A percentile compares a stretch with the other conserved stretches of the same genome.
Conservation (phyloP, 2,888 invertebrate genomes). For the Andrena hattorfiana region DNA sequence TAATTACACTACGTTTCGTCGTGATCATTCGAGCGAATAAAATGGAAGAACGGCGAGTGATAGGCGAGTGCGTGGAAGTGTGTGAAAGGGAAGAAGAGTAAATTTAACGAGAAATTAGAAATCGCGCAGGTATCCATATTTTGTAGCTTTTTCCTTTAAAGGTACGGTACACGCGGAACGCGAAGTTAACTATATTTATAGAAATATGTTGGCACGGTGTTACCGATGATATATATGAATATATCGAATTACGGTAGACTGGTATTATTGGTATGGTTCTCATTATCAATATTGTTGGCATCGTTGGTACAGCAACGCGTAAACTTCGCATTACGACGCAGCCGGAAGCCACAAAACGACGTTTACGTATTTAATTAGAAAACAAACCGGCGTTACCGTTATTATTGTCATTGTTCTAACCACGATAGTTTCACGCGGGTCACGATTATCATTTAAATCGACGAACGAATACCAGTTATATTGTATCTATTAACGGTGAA, state of each 20-base stretch:
- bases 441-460: constrained; percentile 16
- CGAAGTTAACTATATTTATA: constrained; percentile 84
- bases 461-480: constrained; percentile 37
- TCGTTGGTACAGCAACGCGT: neutral
- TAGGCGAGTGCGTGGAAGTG: constrained; percentile 4
- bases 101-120: constrained; percentile 36
- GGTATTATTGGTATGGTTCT: constrained; percentile 22
- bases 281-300: neutral
- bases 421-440: neutral
- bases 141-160: constrained; percentile 81
- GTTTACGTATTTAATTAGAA: neutral
- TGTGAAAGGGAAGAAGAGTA: constrained; percentile 1
- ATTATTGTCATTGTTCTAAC: constrained; percentile 2
- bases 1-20: constrained; percentile 18
- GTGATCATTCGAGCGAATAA: constrained; percentile 14
- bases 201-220: constrained; percentile 79
- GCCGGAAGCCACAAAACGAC: neutral
- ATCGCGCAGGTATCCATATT: constrained; percentile 77
- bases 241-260: constrained; percentile 64
- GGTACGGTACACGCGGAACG: constrained; percentile 74
- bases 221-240: constrained; percentile 62
- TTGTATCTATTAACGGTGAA: constrained; percentile 48
- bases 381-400: neutral
- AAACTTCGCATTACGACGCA: neutral
- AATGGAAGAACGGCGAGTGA: constrained; percentile 24